Conservation (phyloP, 2,888 invertebrate genomes). For the Nomada fabriciana region DNA sequence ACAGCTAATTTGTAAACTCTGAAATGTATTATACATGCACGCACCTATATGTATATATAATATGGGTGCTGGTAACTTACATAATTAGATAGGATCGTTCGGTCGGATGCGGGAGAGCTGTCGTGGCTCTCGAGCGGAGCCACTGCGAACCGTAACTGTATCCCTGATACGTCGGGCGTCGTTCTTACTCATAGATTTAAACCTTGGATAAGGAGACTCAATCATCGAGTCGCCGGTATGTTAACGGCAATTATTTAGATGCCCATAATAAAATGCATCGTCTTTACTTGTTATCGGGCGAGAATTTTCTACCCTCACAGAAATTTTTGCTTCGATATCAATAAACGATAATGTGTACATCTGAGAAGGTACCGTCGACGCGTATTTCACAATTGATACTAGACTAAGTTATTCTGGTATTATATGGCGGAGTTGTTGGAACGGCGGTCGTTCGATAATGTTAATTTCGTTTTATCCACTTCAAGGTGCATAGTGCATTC, state of each 20-base stretch:
- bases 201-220: slow-evolving; percentile 52
- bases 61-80: slow-evolving; percentile 54
- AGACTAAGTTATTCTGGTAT: neutral
- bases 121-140: slow-evolving; percentile 39
- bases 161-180: slow-evolving; percentile 50
- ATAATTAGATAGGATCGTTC: slow-evolving; percentile 69
- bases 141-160: slow-evolving; percentile 58
- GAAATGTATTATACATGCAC: slow-evolving; percentile 52
- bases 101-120: slow-evolving; percentile 53
- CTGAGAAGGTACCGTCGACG: neutral
- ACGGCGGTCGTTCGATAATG: no score
- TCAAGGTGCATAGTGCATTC: no score
- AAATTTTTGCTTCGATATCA: no score
- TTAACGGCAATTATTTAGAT: slow-evolving; percentile 41
- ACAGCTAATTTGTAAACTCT: slow-evolving; percentile 81
- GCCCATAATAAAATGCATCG: slow-evolving; percentile 26
- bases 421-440: no score
- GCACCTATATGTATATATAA: neutral
- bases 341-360: neutral
- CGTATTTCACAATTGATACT: neutral
- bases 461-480: no score
- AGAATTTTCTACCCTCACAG: slow-evolving; percentile 1
- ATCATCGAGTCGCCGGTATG: slow-evolving; percentile 38
- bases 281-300: slow-evolving; percentile 23
- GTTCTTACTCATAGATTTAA: slow-evolving; percentile 48